Percentiles rank a stretch among this genome's conserved stretches.
Conservation (phyloP, 2,113 vertebrate species). For the Istiophorus platypterus region DNA sequence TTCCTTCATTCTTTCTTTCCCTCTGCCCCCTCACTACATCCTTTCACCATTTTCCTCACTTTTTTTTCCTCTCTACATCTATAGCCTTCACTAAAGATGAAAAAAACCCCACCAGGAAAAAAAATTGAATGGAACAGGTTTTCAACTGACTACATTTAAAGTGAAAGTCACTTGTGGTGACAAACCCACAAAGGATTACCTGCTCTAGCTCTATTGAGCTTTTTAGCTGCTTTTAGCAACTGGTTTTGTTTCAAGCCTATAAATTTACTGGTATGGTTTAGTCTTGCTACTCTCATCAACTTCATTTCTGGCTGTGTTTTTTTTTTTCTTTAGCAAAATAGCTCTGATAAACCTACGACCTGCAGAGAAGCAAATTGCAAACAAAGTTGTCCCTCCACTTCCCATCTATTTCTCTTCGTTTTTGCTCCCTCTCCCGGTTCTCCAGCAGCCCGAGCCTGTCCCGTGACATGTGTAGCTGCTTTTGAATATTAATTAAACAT, state of each 20-base stretch:
- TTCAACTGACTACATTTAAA: not conserved
- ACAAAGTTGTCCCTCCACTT: not conserved
- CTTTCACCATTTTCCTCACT: slow-evolving; percentile 1
- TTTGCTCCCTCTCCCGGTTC: slow-evolving; percentile 13
- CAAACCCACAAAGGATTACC: too few species aligned
- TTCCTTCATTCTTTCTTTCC: not conserved
- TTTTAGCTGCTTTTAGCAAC: not conserved
- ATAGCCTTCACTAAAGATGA: not conserved
- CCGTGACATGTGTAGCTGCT: slow-evolving; percentile 38
- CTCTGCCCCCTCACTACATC: not conserved
- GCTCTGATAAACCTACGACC: too few species aligned
- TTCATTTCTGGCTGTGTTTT: too few species aligned
- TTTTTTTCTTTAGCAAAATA: too few species aligned
- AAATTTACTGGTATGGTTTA: too few species aligned
- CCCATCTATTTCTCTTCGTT: not conserved
- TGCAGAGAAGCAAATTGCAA: too few species aligned
- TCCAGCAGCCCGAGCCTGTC: slow-evolving; percentile 11
- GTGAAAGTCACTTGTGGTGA: not conserved
- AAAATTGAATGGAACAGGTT: not conserved
- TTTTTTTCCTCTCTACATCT: not conserved
- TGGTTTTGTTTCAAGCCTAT: not conserved
- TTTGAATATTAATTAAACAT: slow-evolving; percentile 73
- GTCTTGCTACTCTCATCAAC: too few species aligned
- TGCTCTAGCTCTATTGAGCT: not conserved
- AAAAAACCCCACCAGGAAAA: not conserved